Conservation (phyloP, 2,888 invertebrate genomes). For the Gastrophysa polygoni region DNA sequence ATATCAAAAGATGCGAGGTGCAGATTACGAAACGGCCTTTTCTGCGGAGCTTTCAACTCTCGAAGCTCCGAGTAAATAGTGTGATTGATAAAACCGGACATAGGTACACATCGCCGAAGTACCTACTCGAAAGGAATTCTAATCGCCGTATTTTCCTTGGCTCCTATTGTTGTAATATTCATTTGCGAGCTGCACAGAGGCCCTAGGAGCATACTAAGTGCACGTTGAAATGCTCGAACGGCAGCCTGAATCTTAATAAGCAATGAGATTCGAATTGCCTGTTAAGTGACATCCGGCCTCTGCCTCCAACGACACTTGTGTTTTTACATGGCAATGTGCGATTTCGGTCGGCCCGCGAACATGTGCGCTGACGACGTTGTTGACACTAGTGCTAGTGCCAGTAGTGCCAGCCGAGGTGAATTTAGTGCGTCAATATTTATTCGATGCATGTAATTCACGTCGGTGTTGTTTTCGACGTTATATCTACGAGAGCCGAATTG, state of each 20-base stretch:
- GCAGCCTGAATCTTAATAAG: conserved; percentile 49
- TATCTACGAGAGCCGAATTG: too few relatives aligned
- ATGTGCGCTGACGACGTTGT: neutral
- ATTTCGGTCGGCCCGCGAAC: neutral
- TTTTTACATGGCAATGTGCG: conserved; percentile 16
- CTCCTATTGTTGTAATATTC: conserved; percentile 47
- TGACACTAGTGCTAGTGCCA: neutral
- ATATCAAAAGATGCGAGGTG: conserved; percentile 14
- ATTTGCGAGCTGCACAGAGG: conserved; percentile 47
- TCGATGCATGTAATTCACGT: neutral
- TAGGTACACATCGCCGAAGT: conserved; percentile 30
- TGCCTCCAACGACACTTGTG: conserved; percentile 37
- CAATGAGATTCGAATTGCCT: conserved; percentile 48
- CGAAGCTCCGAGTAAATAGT: conserved; percentile 7
- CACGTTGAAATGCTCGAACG: conserved; percentile 39
- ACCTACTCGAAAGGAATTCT: conserved; percentile 35
- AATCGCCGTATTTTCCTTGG: conserved; percentile 41
- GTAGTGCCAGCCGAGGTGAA: neutral
- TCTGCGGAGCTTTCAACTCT: conserved; percentile 7
- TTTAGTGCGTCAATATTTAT: neutral
- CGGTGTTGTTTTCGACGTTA: neutral
- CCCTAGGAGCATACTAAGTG: conserved; percentile 47
- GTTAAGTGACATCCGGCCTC: conserved; percentile 50
- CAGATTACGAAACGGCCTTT: conserved; percentile 15
- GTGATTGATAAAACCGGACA: conserved; percentile 30